phyloP scores from a whole-genome alignment of 2,797 vertebrate genomes.

The Pseudochromis fuscus region DNA sequence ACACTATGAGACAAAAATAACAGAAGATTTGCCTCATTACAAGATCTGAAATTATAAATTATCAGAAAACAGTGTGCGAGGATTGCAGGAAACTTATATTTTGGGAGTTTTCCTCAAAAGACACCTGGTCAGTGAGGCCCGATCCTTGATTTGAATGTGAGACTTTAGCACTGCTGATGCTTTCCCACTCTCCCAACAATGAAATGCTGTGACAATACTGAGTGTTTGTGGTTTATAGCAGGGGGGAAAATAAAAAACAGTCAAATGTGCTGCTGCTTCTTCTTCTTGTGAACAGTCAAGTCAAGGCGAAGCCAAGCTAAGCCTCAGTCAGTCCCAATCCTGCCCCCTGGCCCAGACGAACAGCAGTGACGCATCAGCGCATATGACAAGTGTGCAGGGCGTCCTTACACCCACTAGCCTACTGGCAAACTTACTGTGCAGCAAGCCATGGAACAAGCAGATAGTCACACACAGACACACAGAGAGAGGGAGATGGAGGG shows the following conservation, averaged over 20 bases:
- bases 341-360: constrained; percentile 25
- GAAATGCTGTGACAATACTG: constrained; percentile 1
- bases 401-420: constrained; percentile 24
- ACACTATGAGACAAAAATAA: too few relatives aligned
- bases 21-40: too few relatives aligned
- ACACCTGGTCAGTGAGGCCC: too few relatives aligned
- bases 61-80: too few relatives aligned
- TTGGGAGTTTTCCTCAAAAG: background rate
- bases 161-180: background rate
- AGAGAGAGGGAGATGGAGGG: background rate
- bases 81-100: too few relatives aligned
- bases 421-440: constrained; percentile 31
- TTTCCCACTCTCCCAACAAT: constrained; percentile 15
- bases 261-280: background rate
- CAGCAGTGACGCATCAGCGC: constrained; percentile 46
- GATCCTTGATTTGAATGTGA: constrained; percentile 4
- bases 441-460: constrained; percentile 12
- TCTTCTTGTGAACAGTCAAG: constrained; percentile 17
- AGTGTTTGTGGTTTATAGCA: background rate
- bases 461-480: background rate
- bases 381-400: constrained; percentile 47
- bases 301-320: constrained; percentile 31
- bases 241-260: background rate
- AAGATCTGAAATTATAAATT: too few relatives aligned
- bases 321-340: constrained; percentile 21